Evolutionary conservation across 2,113 vertebrate genomes (phyloP), one percentile per base, ranked within the genome.

Genomic region (Rhinolophus ferrumequinum): DNA sequence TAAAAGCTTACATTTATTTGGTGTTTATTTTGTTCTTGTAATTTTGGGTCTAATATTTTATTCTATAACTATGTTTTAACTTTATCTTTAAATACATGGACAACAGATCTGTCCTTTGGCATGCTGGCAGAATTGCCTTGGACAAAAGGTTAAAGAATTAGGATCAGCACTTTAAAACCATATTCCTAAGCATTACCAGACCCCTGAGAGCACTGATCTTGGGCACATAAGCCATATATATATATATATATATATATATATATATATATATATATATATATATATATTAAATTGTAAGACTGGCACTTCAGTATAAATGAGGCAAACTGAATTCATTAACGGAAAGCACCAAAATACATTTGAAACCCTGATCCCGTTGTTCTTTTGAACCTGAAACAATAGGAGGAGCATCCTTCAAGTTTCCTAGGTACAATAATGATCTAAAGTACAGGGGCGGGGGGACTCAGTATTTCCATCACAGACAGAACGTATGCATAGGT

Each of bases 321-420:
- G 28, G 22, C n/a, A 94, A 85, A 62, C 62, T 56, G 4, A 69
- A 82, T 93, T 88, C 14, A 16, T 44, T 95, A 79, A 50, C n/a
- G 3, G 16, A 19, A 72, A 88, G 67, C n/a, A 84, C 14, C 30
- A 81, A 81, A 88, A 88, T 93, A 18, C 5, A 73, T 50, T 93
- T 85, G 64, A 62, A 30, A 58, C 6, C 7, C 26, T 47, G 10
- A 47, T 6, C 11, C 10, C 75, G 11, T 38, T 76, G 52, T 30
- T 73, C 79, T 47, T 88, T 50, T 92, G 26, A 84, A 35, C n/a
- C 44, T 72, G 18, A 87, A 84, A 90, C n/a, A 87, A 85, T 91
- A 10, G 3, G 16, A 93, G 9, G 50, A 3, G 70, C 5, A 50
- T 54, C 16, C 18, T 82, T 72, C 2, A 11, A 56, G 18, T 70